Evolutionary conservation across 2,113 vertebrate species (phyloP).

Genomic region (Nibea albiflora): DNA sequence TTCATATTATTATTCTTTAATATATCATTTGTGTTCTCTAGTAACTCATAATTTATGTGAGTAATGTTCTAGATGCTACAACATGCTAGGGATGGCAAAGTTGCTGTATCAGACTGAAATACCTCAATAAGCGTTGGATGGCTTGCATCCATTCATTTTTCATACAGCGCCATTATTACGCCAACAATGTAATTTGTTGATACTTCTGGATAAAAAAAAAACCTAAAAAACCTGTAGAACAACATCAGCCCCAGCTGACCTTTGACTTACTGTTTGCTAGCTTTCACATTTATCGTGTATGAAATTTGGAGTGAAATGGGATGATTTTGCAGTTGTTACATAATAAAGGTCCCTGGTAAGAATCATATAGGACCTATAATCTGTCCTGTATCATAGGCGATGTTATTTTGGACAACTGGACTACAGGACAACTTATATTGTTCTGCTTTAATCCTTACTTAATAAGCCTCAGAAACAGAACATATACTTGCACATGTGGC

Average conservation of each 20-base stretch:
- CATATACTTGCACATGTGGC: background rate
- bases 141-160: background rate
- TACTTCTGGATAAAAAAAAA: background rate
- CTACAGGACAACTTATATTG: no score
- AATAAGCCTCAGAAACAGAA: background rate
- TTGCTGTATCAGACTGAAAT: background rate
- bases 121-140: background rate
- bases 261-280: background rate
- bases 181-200: background rate
- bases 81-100: background rate
- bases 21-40: background rate
- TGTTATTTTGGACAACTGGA: background rate
- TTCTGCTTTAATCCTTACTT: background rate
- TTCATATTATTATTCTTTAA: background rate
- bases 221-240: background rate
- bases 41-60: background rate
- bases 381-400: no score
- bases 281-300: background rate
- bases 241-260: background rate
- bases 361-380: background rate
- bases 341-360: background rate
- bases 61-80: no score
- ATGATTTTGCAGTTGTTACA: background rate
- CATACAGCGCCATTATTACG: background rate
- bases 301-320: background rate